A percentile compares a stretch with the other conserved stretches of the same genome.
phyloP scores from a whole-genome alignment of 2,888 invertebrate genomes.

The Agrotis puta region DNA sequence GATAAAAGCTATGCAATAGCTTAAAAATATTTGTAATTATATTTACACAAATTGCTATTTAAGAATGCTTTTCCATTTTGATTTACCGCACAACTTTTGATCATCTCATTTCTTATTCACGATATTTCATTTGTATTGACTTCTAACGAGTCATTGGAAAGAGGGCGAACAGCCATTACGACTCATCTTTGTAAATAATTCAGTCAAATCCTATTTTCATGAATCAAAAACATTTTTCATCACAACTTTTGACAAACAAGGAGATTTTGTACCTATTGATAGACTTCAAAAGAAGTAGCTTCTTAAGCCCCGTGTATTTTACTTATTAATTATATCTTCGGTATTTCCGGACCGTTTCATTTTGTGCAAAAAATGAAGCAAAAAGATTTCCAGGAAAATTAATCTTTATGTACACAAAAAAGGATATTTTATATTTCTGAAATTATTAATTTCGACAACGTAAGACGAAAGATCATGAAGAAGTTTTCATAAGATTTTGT shows the following conservation, averaged over 20 bases:
- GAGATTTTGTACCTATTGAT: slow-evolving; percentile 49
- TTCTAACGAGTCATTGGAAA: slow-evolving; percentile 64
- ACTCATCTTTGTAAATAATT: slow-evolving; percentile 49
- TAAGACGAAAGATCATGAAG: not conserved
- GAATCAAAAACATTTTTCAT: slow-evolving; percentile 51
- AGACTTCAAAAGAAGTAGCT: slow-evolving; percentile 35
- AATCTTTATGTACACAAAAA: slow-evolving; percentile 8
- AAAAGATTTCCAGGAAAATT: not conserved
- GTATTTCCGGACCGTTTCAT: not conserved
- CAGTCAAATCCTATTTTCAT: slow-evolving; percentile 53
- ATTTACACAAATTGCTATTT: slow-evolving; percentile 3
- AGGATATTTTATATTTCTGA: not conserved
- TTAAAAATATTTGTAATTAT: too few species aligned
- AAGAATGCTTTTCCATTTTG: slow-evolving; percentile 16
- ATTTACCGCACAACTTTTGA: slow-evolving; percentile 75
- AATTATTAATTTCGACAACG: not conserved
- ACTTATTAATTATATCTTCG: slow-evolving; percentile 5
- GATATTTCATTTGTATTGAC: slow-evolving; percentile 78
- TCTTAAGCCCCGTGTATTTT: slow-evolving; percentile 29
- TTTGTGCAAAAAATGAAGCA: slow-evolving; percentile 12
- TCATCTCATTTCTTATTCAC: slow-evolving; percentile 82
- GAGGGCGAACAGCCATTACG: slow-evolving; percentile 59
- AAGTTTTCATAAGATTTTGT: not conserved
- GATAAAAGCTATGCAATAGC: too few species aligned
- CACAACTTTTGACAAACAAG: slow-evolving; percentile 43